A percentile compares a stretch with the other conserved stretches of the same genome.
Evolutionary conservation across 64 coral and sea anemone genomes (phyloP).

Genomic region (Actinia equina): DNA sequence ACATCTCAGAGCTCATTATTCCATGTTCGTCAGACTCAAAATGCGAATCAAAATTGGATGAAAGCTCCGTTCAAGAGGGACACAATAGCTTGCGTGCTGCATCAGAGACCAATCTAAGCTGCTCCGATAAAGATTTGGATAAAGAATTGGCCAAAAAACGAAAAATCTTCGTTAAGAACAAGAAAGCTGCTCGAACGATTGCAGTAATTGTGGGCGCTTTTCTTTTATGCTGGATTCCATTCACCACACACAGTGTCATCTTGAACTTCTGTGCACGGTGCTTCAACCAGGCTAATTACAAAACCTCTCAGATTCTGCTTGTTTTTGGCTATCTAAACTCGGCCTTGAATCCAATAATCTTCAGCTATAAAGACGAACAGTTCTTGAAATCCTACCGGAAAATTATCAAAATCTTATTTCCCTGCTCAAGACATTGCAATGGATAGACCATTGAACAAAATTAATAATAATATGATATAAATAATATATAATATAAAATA

Average conservation of each 20-base stretch:
- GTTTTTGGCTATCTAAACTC: slow-evolving; percentile 8
- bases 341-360: not conserved
- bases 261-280: not conserved
- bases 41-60: not conserved
- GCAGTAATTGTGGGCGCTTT: not conserved
- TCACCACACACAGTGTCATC: not conserved
- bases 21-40: too few relatives aligned
- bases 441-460: too few relatives aligned
- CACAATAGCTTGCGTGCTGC: not conserved
- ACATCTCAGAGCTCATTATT: not conserved
- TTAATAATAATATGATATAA: too few relatives aligned
- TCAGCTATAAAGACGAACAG: slow-evolving; percentile 11
- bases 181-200: slow-evolving; percentile 20
- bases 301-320: not conserved
- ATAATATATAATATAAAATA: too few relatives aligned
- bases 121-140: not conserved
- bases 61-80: not conserved
- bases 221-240: not conserved
- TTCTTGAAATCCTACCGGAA: slow-evolving; percentile 9
- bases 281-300: too few relatives aligned
- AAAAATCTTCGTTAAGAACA: slow-evolving; percentile 14
- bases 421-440: not conserved
- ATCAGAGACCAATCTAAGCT: not conserved
- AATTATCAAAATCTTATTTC: not conserved
- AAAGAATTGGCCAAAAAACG: not conserved